Base-by-base conservation (phyloP, 1,140 invertebrate species). In the Cydia splendana region DNA sequence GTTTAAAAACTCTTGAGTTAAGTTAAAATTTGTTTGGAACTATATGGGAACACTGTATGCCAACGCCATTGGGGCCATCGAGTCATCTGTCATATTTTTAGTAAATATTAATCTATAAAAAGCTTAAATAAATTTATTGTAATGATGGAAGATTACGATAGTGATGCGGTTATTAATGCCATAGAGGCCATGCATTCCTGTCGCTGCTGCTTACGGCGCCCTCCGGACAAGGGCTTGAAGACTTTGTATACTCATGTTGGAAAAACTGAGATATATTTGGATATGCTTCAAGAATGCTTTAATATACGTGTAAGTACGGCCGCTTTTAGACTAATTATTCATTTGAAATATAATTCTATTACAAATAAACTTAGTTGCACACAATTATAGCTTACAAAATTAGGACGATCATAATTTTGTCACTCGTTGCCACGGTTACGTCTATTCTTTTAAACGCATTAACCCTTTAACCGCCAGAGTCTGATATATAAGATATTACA, bases 131-230 rank as follows among this genome's bases (percentile, higher is more conserved):
- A 24, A 62, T 24, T 4, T 1, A 6, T 57, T 57, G 5, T 18
- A 53, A 62, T 62, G 9, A 62, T 62, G 57, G 57, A 62, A 62
- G 57, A 62, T 12, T 62, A 62, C 20, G 57, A 62, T 62, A 62
- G 57, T 62, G 57, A 62, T 24, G 57, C 57, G 1, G 20, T 62
- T 2, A 62, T 62, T 24, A 18, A 62, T n/a, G 57, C 57, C 15
- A 20, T 62, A 24, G 57, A 62, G 20, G 57, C 57, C 20, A 24
- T 62, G 18, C 57, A 62, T 62, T 62, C 57, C 7, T 62, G 57
- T 62, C 57, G 57, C 57, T 62, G 57, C n/a, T 62, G 57, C 57
- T 20, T 62, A 7, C 57, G 18, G 7, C 57, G 20, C 57, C 57
- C 57, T 62, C 57, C 57, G 2, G 57, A 62, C 57, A 62, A 62